Percentiles rank a stretch among this genome's conserved stretches.
Conservation (phyloP, 2,888 invertebrate species). For the Cheilosia variabilis region DNA sequence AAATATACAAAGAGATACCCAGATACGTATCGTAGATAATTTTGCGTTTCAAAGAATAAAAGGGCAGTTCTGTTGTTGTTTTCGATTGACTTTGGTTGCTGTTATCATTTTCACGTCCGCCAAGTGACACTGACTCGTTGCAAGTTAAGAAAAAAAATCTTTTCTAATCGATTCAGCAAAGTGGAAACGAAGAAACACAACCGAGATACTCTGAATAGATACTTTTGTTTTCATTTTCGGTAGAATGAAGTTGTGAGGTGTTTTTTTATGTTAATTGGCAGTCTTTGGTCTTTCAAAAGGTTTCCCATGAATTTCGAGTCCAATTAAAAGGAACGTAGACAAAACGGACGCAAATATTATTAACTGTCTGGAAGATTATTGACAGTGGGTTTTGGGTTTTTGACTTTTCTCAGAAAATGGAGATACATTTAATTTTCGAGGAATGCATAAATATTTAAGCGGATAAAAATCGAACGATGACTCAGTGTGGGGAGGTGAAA, state of each 20-base stretch:
- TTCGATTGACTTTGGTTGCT: slow-evolving; percentile 8
- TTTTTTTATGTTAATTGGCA: slow-evolving; percentile 16
- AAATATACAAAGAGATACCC: slow-evolving; percentile 33
- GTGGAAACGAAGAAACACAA: slow-evolving; percentile 9
- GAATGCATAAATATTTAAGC: slow-evolving; percentile 22
- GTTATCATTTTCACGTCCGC: slow-evolving; percentile 4
- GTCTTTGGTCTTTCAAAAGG: background rate
- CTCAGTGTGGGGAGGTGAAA: slow-evolving; percentile 6
- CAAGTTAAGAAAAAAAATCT: background rate
- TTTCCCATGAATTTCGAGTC: slow-evolving; percentile 19
- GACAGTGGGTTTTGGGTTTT: background rate
- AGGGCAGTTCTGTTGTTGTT: background rate
- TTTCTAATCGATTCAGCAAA: slow-evolving; percentile 40
- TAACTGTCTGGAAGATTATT: background rate
- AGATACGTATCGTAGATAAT: slow-evolving; percentile 26
- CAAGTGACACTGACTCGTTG: slow-evolving; percentile 15
- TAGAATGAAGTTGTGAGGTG: slow-evolving; percentile 6
- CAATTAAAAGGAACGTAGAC: slow-evolving; percentile 14
- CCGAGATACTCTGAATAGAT: slow-evolving; percentile 36
- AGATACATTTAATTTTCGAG: background rate
- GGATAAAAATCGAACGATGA: slow-evolving; percentile 24
- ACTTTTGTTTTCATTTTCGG: slow-evolving; percentile 57
- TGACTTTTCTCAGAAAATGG: slow-evolving; percentile 21
- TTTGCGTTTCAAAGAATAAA: slow-evolving; percentile 1
- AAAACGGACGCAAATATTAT: background rate